phyloP scores from a whole-genome alignment of 2,797 vertebrate genomes.

The Luscinia luscinia region DNA sequence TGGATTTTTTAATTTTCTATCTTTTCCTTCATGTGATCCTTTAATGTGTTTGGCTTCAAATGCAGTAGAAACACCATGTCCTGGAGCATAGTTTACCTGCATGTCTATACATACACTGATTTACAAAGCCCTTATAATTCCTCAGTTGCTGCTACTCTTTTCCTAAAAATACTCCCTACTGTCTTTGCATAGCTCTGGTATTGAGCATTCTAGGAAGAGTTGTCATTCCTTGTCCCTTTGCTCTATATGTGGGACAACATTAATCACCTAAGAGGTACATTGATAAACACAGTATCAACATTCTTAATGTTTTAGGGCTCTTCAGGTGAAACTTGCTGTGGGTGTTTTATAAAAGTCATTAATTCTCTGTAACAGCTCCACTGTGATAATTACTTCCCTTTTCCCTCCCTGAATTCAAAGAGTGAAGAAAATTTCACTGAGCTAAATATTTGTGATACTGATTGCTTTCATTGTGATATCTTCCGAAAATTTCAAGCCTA shows the following conservation, averaged over 20 bases:
- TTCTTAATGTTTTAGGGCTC: background rate
- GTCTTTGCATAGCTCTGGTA: background rate
- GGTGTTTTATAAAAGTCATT: background rate
- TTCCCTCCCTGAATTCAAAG: background rate
- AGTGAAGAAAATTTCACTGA: background rate
- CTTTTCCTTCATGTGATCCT: background rate
- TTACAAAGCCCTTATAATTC: background rate
- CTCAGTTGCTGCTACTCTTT: background rate
- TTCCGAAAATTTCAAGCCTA: background rate
- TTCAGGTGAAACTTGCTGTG: background rate
- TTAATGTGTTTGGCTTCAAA: conserved; percentile 12
- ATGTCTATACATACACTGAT: background rate
- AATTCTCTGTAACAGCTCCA: background rate
- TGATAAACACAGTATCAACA: background rate
- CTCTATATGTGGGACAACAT: background rate
- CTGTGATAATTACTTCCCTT: background rate
- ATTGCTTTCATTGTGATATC: background rate
- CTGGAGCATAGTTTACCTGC: background rate
- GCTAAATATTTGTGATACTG: background rate
- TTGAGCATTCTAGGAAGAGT: background rate
- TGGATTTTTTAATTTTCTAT: background rate
- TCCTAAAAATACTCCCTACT: background rate
- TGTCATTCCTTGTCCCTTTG: background rate
- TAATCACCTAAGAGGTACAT: background rate
- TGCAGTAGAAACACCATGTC: background rate